A percentile compares a stretch with the other conserved stretches of the same genome.
Evolutionary conservation across 2,797 vertebrate species (phyloP).

Genomic region (Enteromius radiatus): DNA sequence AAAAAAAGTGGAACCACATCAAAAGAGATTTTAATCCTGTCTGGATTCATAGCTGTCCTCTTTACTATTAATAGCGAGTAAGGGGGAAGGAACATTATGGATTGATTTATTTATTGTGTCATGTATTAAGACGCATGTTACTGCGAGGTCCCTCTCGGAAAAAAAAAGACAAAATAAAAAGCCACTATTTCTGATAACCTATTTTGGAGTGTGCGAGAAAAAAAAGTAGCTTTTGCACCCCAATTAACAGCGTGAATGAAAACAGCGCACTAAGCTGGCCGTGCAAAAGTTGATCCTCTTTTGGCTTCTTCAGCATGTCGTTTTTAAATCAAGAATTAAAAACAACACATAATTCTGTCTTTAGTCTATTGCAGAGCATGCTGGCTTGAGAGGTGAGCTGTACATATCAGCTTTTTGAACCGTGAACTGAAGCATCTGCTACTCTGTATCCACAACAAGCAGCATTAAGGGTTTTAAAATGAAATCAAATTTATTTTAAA

Average conservation of each 20-base stretch:
- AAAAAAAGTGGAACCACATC: conserved; percentile 77
- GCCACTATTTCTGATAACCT: conserved; percentile 68
- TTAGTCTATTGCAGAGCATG: conserved; percentile 5
- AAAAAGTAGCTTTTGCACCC: conserved; percentile 48
- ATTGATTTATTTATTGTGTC: conserved; percentile 75
- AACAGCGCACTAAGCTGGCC: conserved; percentile 32
- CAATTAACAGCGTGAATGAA: conserved; percentile 47
- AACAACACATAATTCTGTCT: conserved; percentile 41
- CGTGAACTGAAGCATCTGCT: not conserved
- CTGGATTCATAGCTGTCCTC: conserved; percentile 74
- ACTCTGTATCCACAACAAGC: not conserved
- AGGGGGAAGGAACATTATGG: conserved; percentile 72
- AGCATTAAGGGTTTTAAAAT: not conserved
- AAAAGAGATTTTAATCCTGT: conserved; percentile 78
- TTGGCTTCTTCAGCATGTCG: conserved; percentile 31
- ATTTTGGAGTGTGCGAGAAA: conserved; percentile 59
- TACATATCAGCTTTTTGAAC: not conserved
- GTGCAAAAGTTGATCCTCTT: conserved; percentile 47
- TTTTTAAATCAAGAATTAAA: conserved; percentile 46
- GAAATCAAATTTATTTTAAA: not conserved
- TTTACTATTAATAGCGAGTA: conserved; percentile 77
- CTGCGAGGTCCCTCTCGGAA: conserved; percentile 60
- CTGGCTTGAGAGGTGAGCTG: conserved; percentile 10
- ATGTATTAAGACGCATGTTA: conserved; percentile 64
- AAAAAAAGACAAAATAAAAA: conserved; percentile 63